Percentiles rank a stretch among this genome's conserved stretches.
Conservation (phyloP, 2,888 invertebrate genomes). For the Idaea dimidiata region DNA sequence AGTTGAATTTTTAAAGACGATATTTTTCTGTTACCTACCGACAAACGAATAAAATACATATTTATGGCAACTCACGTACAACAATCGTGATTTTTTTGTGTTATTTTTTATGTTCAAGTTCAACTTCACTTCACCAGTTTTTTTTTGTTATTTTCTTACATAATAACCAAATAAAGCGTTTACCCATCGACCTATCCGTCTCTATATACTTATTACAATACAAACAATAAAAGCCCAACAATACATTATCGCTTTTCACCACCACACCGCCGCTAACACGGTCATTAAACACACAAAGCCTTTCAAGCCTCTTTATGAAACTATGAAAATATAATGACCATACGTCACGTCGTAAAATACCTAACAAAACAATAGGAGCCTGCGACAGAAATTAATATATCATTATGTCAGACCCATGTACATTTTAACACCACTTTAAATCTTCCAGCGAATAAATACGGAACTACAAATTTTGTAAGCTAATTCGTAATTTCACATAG, state of each 20-base stretch:
- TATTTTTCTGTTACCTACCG: no score
- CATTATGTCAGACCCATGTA: conserved; percentile 77
- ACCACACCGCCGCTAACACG: conserved; percentile 15
- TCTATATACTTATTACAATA: neutral
- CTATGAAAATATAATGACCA: conserved; percentile 80
- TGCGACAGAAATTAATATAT: conserved; percentile 80
- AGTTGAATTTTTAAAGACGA: no score
- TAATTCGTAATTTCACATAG: neutral
- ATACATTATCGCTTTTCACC: conserved; percentile 1
- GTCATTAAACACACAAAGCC: conserved; percentile 71
- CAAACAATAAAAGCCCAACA: neutral
- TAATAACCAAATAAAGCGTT: no score
- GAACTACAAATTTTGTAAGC: neutral
- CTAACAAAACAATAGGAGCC: conserved; percentile 76
- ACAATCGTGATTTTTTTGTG: no score
- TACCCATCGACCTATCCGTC: no score
- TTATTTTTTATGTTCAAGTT: no score
- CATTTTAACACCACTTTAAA: neutral
- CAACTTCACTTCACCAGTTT: no score
- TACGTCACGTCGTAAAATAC: conserved; percentile 77
- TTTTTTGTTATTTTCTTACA: no score
- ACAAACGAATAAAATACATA: no score
- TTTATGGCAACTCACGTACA: no score
- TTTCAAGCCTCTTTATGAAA: conserved; percentile 69
- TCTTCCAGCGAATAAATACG: neutral